Evolutionary conservation across 2,113 vertebrate species (phyloP).

Genomic region (Montifringilla adamsi): DNA sequence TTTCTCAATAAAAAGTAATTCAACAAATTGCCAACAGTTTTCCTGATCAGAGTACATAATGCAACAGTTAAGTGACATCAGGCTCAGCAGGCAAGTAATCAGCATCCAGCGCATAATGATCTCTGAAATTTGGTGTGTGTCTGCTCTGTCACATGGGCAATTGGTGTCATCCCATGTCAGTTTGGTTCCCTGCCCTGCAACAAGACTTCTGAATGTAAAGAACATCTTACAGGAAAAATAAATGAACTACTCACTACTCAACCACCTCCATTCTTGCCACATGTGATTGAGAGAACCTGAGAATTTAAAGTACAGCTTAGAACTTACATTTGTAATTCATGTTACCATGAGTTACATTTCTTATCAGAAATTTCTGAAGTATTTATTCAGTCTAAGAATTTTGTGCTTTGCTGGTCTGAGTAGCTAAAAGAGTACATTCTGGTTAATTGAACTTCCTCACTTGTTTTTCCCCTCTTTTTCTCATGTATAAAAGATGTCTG

Average conservation of each 20-base stretch:
- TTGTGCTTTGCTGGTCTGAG: not conserved
- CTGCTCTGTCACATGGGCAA: not conserved
- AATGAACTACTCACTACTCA: not conserved
- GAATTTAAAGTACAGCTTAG: not conserved
- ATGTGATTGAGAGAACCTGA: not conserved
- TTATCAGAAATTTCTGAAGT: not conserved
- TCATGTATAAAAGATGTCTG: not conserved
- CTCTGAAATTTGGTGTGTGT: not conserved
- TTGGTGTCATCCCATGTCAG: not conserved
- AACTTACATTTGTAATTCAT: not conserved
- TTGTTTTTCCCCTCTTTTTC: not conserved
- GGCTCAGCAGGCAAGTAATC: not conserved
- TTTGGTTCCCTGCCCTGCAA: not conserved
- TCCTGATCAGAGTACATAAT: constrained; percentile 27
- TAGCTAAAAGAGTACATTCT: not conserved
- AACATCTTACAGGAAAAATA: not conserved
- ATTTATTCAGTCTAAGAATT: not conserved
- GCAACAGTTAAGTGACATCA: not conserved
- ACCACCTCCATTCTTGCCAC: not conserved
- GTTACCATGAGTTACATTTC: not conserved
- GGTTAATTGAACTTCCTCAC: not conserved
- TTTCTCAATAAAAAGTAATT: constrained; percentile 44
- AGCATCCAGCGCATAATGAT: not conserved
- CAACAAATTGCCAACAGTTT: not conserved
- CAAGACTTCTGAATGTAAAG: not conserved